Conservation (phyloP, 2,888 invertebrate species). For the Trimorus sp. region DNA sequence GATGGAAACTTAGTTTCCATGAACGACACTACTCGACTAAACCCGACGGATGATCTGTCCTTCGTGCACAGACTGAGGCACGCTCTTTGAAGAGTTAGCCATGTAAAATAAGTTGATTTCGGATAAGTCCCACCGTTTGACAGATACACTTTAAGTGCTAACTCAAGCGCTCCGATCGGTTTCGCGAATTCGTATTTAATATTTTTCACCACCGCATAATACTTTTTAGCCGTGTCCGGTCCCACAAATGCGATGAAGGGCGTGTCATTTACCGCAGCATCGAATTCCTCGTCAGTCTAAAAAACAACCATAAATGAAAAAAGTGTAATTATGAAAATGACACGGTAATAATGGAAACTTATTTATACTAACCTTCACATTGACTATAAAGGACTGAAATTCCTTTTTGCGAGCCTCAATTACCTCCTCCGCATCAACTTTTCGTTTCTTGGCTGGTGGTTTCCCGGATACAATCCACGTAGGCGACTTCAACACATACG, state of each 20-base stretch:
- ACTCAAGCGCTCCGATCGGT: slow-evolving; percentile 4
- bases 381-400: slow-evolving; percentile 8
- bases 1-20: not conserved
- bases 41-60: not conserved
- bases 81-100: not conserved
- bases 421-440: slow-evolving; percentile 13
- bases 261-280: not conserved
- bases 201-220: no score
- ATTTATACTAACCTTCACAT: slow-evolving; percentile 11
- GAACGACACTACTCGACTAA: not conserved
- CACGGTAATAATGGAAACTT: not conserved
- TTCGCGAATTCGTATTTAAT: not conserved
- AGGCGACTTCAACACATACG: slow-evolving; percentile 3
- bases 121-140: slow-evolving; percentile 23
- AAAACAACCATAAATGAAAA: no score
- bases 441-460: slow-evolving; percentile 8
- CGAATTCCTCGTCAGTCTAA: slow-evolving; percentile 16
- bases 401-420: slow-evolving; percentile 17
- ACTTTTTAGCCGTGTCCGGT: no score
- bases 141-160: slow-evolving; percentile 2
- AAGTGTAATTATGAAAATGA: not conserved
- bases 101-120: slow-evolving; percentile 3
- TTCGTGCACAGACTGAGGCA: not conserved
- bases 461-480: not conserved
- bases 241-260: not conserved